phyloP scores from a whole-genome alignment of 2,797 vertebrate genomes.

The Nasua narica region DNA sequence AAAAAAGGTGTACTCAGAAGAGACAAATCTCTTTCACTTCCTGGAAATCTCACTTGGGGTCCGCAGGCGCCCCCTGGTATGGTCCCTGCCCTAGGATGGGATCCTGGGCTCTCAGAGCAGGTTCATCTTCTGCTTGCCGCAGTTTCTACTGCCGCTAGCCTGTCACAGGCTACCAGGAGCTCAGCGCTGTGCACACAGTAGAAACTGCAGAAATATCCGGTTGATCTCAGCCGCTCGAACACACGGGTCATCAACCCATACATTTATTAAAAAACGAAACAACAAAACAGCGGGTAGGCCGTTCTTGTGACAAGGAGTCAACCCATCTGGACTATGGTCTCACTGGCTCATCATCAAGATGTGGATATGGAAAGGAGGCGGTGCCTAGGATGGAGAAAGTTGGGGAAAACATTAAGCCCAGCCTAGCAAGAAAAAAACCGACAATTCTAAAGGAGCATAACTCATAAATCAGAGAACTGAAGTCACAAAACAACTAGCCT shows the following conservation, averaged over 20 bases:
- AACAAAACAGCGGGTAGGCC: not conserved
- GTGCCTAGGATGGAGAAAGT: not conserved
- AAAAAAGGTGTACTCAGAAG: not conserved
- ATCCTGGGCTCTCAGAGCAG: not conserved
- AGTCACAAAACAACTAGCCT: not conserved
- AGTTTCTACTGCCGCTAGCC: not conserved
- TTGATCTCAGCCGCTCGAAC: not conserved
- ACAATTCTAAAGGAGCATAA: not conserved
- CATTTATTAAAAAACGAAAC: not conserved
- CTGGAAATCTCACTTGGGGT: not conserved
- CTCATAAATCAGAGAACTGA: not conserved
- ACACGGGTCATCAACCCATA: not conserved
- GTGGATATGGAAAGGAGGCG: not conserved
- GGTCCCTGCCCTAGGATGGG: not conserved
- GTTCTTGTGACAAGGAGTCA: not conserved
- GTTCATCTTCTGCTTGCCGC: not conserved
- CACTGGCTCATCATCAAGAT: not conserved
- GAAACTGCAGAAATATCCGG: not conserved
- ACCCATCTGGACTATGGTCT: not conserved
- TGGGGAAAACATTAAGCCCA: not conserved
- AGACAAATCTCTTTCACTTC: not conserved
- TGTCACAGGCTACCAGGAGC: not conserved
- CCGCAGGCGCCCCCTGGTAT: no score
- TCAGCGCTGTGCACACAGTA: not conserved
- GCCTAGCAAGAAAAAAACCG: not conserved